Percentiles rank a stretch among this genome's conserved stretches.
Evolutionary conservation across 64 coral and sea anemone species (phyloP).

Genomic region (Orbicella faveolata): DNA sequence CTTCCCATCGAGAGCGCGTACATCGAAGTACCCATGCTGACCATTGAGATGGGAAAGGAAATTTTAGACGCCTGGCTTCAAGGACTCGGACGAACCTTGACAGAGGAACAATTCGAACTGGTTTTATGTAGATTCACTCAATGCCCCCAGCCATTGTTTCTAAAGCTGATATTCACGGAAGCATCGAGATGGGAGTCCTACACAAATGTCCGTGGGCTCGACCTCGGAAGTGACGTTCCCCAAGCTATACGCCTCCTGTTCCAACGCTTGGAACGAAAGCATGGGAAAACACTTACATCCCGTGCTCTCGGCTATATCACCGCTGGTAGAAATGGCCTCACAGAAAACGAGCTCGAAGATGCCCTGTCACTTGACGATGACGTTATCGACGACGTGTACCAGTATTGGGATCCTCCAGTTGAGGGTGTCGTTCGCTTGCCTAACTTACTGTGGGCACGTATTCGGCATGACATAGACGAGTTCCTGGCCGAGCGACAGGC

Average conservation of each 20-base stretch:
- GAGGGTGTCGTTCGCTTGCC: slow-evolving; percentile 82
- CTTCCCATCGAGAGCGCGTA: slow-evolving; percentile 62
- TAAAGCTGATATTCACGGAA: slow-evolving; percentile 87
- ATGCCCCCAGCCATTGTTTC: slow-evolving; percentile 83
- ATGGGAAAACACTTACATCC: slow-evolving; percentile 68
- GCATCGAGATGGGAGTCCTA: slow-evolving; percentile 80
- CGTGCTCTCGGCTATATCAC: slow-evolving; percentile 79
- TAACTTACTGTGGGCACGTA: slow-evolving; percentile 87
- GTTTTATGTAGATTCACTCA: slow-evolving; percentile 58
- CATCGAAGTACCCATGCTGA: slow-evolving; percentile 66
- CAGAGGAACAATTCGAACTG: slow-evolving; percentile 41
- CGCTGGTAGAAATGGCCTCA: slow-evolving; percentile 73
- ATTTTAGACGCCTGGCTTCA: slow-evolving; percentile 82
- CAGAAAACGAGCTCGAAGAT: slow-evolving; percentile 88
- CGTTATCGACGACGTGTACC: slow-evolving; percentile 93
- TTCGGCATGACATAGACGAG: slow-evolving; percentile 86
- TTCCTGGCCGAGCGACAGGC: slow-evolving; percentile 83
- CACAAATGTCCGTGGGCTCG: slow-evolving; percentile 63
- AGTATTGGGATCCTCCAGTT: slow-evolving; percentile 94
- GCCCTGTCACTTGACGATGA: slow-evolving; percentile 85
- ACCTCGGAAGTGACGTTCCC: slow-evolving; percentile 66
- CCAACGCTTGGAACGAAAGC: slow-evolving; percentile 80
- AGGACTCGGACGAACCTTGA: slow-evolving; percentile 59
- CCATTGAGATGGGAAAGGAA: slow-evolving; percentile 62
- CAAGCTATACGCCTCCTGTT: slow-evolving; percentile 82